Conservation (phyloP, 2,797 vertebrate species). For the Chaunax sp. region DNA sequence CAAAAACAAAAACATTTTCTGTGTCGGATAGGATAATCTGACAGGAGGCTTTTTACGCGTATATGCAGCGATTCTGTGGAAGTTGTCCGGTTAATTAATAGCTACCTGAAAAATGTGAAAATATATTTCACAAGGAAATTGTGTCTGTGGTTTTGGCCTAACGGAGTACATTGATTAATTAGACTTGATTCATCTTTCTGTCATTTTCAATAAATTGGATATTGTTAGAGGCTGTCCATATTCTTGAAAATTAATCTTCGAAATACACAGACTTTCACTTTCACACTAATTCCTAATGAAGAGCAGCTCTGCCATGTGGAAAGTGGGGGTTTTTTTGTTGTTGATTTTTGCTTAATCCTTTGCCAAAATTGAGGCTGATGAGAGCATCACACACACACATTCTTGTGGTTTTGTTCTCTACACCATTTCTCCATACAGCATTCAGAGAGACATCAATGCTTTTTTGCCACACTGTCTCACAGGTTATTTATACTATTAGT, state of each 20-base stretch:
- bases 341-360: constrained; percentile 7
- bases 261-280: constrained; percentile 2
- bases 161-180: neutral
- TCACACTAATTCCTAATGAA: constrained; percentile 39
- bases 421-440: constrained; percentile 53
- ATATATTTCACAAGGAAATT: neutral
- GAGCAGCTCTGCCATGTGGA: constrained; percentile 37
- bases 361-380: constrained; percentile 50
- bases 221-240: neutral
- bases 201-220: neutral
- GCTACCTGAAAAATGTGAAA: too few species aligned
- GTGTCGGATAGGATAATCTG: too few species aligned
- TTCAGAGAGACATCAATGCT: constrained; percentile 50
- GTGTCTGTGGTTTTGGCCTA: neutral
- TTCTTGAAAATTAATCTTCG: neutral
- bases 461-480: constrained; percentile 58
- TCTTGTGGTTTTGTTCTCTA: constrained; percentile 64
- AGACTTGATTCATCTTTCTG: neutral
- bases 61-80: too few species aligned
- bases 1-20: too few species aligned
- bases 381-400: constrained; percentile 42
- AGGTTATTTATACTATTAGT: constrained; percentile 79
- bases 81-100: too few species aligned
- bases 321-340: constrained; percentile 20
- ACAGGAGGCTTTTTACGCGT: too few species aligned